phyloP scores from a whole-genome alignment of 2,113 vertebrate species.

The Sminthopsis crassicaudata region DNA sequence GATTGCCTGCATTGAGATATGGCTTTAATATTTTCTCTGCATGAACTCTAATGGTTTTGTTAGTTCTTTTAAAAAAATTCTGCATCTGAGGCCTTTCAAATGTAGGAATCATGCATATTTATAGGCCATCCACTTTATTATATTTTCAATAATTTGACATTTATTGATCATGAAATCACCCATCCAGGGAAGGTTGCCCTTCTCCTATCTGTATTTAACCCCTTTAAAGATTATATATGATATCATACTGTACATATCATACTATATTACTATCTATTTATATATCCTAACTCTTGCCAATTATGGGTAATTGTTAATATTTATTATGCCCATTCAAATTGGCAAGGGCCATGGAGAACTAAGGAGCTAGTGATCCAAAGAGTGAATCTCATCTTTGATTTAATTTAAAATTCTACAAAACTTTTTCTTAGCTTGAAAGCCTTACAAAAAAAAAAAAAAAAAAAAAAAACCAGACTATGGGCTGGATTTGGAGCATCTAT shows the following conservation, averaged over 20 bases:
- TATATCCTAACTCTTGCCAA: not conserved
- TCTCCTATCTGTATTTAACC: not conserved
- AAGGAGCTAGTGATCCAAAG: not conserved
- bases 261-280: not conserved
- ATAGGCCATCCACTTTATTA: not conserved
- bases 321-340: not conserved
- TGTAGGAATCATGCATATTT: slow-evolving; percentile 10
- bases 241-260: not conserved
- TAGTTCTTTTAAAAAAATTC: not conserved
- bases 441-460: not conserved
- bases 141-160: slow-evolving; percentile 26
- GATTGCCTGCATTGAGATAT: slow-evolving; percentile 49
- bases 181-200: not conserved
- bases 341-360: not conserved
- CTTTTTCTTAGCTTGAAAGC: not conserved
- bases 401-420: not conserved
- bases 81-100: slow-evolving; percentile 10
- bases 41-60: not conserved
- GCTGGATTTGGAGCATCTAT: not conserved
- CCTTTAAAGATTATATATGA: not conserved
- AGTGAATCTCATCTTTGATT: not conserved
- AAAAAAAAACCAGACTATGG: not conserved
- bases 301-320: not conserved
- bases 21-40: slow-evolving; percentile 49
- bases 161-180: not conserved